These are phyloP conservation scores for Theretra japonica DNA, from an alignment of 2,888 invertebrate species.

Conservation along the genomic window DNA sequence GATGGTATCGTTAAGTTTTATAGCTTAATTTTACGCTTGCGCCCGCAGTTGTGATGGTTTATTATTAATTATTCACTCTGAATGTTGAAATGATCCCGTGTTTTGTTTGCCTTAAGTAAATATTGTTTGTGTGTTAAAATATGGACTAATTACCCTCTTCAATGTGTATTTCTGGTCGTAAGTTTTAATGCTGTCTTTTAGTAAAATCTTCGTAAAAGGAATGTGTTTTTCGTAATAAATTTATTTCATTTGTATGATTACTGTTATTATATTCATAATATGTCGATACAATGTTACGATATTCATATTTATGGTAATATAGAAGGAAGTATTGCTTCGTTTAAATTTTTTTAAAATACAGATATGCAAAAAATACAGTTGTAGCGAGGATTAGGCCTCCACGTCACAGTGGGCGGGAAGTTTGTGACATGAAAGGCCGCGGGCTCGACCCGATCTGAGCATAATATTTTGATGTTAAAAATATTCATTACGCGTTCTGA, in stretches of 20 bases:
- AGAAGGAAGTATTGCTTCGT: background rate
- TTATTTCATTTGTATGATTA: background rate
- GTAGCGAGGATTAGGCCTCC: too few species aligned
- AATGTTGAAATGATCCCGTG: conserved; percentile 47
- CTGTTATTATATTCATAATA: background rate
- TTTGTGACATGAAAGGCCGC: too few species aligned
- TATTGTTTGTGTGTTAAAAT: conserved; percentile 44
- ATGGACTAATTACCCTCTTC: conserved; percentile 43
- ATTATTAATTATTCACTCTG: conserved; percentile 62
- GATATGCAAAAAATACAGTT: background rate
- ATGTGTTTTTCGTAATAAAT: background rate
- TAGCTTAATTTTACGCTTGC: conserved; percentile 66
- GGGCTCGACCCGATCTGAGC: too few species aligned
- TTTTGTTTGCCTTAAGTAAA: conserved; percentile 48
- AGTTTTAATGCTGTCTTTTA: conserved; percentile 10
- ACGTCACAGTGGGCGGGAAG: too few species aligned
- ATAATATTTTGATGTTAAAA: too few species aligned
- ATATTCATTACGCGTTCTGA: too few species aligned
- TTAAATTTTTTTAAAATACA: background rate
- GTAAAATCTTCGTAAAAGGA: background rate
- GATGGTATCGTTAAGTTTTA: conserved; percentile 72
- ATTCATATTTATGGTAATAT: conserved; percentile 4
- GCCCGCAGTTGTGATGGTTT: conserved; percentile 33
- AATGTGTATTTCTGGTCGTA: conserved; percentile 37
- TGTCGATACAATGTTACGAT: background rate